These are phyloP conservation scores for Stylophora pistillata DNA, from an alignment of 64 coral and sea anemone species.

Conservation along the genomic window DNA sequence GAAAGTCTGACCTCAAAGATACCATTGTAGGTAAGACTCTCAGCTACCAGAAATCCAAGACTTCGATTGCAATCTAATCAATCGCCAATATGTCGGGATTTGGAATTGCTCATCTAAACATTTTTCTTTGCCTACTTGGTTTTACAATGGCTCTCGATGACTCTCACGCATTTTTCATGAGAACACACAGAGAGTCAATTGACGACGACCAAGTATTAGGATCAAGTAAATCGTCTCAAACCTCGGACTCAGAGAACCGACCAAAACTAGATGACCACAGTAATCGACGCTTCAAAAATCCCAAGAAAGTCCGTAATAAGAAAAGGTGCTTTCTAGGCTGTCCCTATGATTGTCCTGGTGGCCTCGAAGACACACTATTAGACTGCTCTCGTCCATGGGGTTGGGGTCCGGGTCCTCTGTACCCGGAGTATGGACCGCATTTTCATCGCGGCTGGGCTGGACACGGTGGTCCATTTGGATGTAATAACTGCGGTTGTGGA, in stretches of 20 bases:
- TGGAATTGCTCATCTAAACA: background rate
- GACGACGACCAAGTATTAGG: background rate
- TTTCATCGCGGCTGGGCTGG: conserved; percentile 4
- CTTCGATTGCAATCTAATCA: too few relatives aligned
- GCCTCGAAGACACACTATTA: background rate
- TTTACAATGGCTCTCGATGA: background rate
- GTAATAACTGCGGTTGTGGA: background rate
- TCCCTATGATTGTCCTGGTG: conserved; percentile 1
- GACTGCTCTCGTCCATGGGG: conserved; percentile 27
- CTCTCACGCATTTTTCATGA: background rate
- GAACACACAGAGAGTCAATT: background rate
- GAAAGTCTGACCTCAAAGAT: conserved; percentile 24
- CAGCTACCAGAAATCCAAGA: background rate
- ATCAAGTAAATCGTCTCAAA: background rate
- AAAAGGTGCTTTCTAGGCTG: background rate
- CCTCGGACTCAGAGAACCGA: background rate
- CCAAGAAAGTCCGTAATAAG: background rate
- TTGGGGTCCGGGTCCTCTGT: conserved; percentile 17
- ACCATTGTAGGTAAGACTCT: background rate
- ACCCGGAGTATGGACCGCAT: conserved; percentile 29
- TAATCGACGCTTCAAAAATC: background rate
- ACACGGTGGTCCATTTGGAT: background rate
- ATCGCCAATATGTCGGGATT: background rate
- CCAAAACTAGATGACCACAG: background rate
- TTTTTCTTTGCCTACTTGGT: conserved; percentile 5